phyloP scores from a whole-genome alignment of 1,140 invertebrate species.

The Helicoverpa zea region DNA sequence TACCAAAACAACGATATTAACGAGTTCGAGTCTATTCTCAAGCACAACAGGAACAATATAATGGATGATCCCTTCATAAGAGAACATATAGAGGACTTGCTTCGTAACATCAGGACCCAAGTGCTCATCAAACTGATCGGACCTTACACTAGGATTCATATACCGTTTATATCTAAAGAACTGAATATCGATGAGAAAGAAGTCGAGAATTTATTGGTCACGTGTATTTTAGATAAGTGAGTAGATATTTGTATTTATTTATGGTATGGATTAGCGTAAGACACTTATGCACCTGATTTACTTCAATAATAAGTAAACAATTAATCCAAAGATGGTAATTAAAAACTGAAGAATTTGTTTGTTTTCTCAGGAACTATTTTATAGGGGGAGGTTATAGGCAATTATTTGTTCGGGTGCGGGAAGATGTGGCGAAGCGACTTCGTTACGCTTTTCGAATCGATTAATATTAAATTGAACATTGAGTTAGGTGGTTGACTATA shows the following conservation, averaged over 20 bases:
- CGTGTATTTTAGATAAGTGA: constrained; percentile 98
- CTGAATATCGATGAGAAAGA: constrained; percentile 98
- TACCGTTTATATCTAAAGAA: constrained; percentile 99
- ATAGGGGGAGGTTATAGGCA: too few relatives aligned
- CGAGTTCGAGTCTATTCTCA: constrained; percentile 98
- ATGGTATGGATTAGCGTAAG: neutral
- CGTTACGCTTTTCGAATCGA: too few relatives aligned
- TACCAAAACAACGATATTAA: constrained; percentile 99
- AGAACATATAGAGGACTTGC: constrained; percentile 99
- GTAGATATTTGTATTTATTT: constrained; percentile 57
- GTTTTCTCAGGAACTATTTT: too few relatives aligned
- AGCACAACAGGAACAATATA: constrained; percentile 98
- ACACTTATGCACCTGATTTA: too few relatives aligned
- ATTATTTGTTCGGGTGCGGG: too few relatives aligned
- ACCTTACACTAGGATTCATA: constrained; percentile 99
- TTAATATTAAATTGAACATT: too few relatives aligned
- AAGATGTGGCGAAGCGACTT: too few relatives aligned
- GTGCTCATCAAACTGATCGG: constrained; percentile 99
- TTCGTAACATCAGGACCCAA: constrained; percentile 99
- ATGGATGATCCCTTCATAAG: constrained; percentile 99
- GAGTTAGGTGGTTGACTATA: too few relatives aligned
- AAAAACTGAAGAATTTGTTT: too few relatives aligned
- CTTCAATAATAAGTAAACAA: too few relatives aligned
- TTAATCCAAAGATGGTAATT: too few relatives aligned
- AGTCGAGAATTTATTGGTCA: constrained; percentile 99